Conservation (phyloP, 2,888 invertebrate genomes). For the Odontomyia ornata region DNA sequence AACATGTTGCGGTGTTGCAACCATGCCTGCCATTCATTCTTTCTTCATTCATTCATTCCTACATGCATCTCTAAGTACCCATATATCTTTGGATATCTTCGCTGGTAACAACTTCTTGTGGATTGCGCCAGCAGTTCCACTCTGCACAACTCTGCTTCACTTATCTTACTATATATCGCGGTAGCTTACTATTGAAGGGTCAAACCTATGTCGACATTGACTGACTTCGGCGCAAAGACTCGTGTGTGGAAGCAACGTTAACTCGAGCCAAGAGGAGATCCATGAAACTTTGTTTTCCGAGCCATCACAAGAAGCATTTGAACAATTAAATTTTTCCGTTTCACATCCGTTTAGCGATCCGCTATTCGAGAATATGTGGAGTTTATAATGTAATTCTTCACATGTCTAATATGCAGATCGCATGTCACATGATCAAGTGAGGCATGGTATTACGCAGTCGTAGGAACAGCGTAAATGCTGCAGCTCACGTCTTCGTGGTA, state of each 20-base stretch:
- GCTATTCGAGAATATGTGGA: constrained; percentile 30
- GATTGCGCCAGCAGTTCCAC: constrained; percentile 17
- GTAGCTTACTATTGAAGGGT: neutral
- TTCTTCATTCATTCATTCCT: neutral
- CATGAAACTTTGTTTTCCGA: neutral
- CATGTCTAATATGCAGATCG: constrained; percentile 33
- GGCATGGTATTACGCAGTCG: constrained; percentile 14
- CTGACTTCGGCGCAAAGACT: neutral
- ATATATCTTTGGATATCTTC: neutral
- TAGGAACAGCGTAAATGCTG: neutral
- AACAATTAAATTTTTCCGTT: constrained; percentile 49
- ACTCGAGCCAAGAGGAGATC: neutral
- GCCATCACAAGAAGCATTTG: constrained; percentile 21
- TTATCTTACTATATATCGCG: neutral
- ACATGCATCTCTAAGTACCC: neutral
- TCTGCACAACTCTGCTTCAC: neutral
- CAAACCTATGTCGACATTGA: constrained; percentile 31
- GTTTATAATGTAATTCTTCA: neutral
- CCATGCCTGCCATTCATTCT: neutral
- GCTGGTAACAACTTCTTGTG: neutral
- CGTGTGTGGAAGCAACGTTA: neutral
- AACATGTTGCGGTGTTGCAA: neutral
- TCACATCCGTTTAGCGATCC: constrained; percentile 47
- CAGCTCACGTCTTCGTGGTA: neutral
- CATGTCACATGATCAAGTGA: constrained; percentile 33